A percentile compares a stretch with the other conserved stretches of the same genome.
These are phyloP conservation scores for Eulemur coronatus DNA, from an alignment of 2,797 vertebrate genomes.

Conservation along the genomic window DNA sequence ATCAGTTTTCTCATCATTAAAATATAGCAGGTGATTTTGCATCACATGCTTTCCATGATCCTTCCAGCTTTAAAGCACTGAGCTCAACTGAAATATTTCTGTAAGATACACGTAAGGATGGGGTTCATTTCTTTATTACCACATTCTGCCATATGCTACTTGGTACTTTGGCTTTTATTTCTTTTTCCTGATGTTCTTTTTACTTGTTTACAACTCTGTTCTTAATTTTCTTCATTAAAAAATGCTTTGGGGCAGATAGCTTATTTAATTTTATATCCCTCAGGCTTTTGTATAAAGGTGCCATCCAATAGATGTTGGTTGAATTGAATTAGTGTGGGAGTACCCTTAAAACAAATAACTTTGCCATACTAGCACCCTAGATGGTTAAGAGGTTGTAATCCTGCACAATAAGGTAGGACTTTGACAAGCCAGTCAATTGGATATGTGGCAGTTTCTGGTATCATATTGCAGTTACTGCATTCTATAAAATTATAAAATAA, in stretches of 20 bases:
- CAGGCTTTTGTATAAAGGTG: not conserved
- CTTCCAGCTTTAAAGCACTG: not conserved
- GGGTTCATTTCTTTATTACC: not conserved
- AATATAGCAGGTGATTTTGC: not conserved
- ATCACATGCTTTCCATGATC: not conserved
- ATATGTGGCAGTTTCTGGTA: not conserved
- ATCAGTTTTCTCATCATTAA: slow-evolving; percentile 9
- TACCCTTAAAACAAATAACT: not conserved
- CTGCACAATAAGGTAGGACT: not conserved
- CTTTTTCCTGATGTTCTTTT: not conserved
- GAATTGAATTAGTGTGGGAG: not conserved
- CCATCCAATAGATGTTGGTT: not conserved
- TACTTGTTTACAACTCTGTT: not conserved
- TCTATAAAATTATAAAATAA: slow-evolving; percentile 40
- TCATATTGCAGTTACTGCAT: not conserved
- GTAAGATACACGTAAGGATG: not conserved
- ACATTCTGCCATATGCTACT: not conserved
- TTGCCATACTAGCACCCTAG: not conserved
- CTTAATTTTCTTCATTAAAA: slow-evolving; percentile 16
- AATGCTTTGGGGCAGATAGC: not conserved
- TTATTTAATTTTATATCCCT: not conserved
- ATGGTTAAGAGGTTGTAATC: not conserved
- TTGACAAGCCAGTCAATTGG: not conserved
- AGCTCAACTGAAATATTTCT: not conserved
- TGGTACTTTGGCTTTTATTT: not conserved